Evolutionary conservation across 2,797 vertebrate species (phyloP).

Genomic region (Cottoperca gobio): DNA sequence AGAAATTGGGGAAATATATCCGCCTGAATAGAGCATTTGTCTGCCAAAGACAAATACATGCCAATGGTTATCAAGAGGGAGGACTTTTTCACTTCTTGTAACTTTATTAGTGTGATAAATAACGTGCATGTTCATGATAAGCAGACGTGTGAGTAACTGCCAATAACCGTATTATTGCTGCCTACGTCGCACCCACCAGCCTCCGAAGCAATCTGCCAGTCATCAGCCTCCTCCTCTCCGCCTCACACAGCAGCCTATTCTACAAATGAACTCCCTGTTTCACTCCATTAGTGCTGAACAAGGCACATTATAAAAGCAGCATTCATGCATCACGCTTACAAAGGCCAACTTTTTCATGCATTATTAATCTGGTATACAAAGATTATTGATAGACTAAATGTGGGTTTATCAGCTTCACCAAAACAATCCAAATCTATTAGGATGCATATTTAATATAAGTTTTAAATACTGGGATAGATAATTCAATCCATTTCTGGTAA

Average conservation of each 20-base stretch:
- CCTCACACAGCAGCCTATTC: not conserved
- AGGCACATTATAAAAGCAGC: constrained; percentile 16
- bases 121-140: constrained; percentile 46
- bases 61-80: constrained; percentile 28
- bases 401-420: not conserved
- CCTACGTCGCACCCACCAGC: not conserved
- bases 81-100: not conserved
- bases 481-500: not conserved
- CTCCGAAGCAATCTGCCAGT: not conserved
- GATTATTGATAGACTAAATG: constrained; percentile 4
- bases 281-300: constrained; percentile 41
- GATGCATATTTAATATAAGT: not conserved
- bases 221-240: not conserved
- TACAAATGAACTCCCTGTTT: constrained; percentile 20
- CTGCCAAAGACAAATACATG: constrained; percentile 25
- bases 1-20: constrained; percentile 16
- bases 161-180: constrained; percentile 16
- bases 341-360: constrained; percentile 14
- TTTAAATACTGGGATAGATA: not conserved
- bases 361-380: constrained; percentile 14
- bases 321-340: constrained; percentile 38
- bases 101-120: constrained; percentile 41
- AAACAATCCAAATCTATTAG: not conserved
- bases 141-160: constrained; percentile 21
- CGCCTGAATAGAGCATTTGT: not conserved